phyloP scores from a whole-genome alignment of 2,113 vertebrate genomes.

The Arothron firmamentum region DNA sequence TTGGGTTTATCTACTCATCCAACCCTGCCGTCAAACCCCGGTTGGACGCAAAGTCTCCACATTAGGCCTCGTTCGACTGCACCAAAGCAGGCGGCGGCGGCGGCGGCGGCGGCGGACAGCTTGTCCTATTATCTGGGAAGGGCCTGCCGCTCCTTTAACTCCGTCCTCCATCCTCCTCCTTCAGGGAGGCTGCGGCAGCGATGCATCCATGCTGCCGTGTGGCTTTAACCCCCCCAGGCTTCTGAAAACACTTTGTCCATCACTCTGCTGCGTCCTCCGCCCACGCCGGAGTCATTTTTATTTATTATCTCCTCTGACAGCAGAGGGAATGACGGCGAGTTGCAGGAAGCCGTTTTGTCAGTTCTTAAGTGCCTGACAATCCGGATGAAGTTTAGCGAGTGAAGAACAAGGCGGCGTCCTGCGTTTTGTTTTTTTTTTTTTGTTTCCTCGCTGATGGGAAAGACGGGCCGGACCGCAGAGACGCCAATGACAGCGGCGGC shows the following conservation, averaged over 20 bases:
- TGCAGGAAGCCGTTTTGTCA: conserved; percentile 71
- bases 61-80: conserved; percentile 60
- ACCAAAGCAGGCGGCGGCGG: conserved; percentile 41
- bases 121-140: conserved; percentile 62
- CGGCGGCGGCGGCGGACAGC: conserved; percentile 43
- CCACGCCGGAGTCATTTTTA: conserved; percentile 64
- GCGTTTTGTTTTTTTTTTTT: conserved; percentile 30
- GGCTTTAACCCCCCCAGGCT: conserved; percentile 52
- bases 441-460: conserved; percentile 30
- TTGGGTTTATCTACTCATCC: conserved; percentile 61
- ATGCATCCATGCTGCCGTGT: conserved; percentile 37
- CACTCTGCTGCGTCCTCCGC: conserved; percentile 49
- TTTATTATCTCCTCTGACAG: conserved; percentile 73
- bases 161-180: conserved; percentile 58
- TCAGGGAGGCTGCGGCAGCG: conserved; percentile 52
- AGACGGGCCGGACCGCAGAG: conserved; percentile 23
- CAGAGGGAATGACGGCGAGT: conserved; percentile 53
- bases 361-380: conserved; percentile 75
- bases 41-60: conserved; percentile 46
- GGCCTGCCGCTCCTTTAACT: conserved; percentile 61
- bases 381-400: conserved; percentile 68
- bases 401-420: conserved; percentile 56
- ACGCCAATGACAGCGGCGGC: conserved; percentile 45
- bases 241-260: conserved; percentile 65
- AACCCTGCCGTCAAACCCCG: conserved; percentile 48